Evolutionary conservation across 1,140 invertebrate species (phyloP), one percentile per base, ranked within the genome.

Genomic region (Mycetomoellerius zeteki): DNA sequence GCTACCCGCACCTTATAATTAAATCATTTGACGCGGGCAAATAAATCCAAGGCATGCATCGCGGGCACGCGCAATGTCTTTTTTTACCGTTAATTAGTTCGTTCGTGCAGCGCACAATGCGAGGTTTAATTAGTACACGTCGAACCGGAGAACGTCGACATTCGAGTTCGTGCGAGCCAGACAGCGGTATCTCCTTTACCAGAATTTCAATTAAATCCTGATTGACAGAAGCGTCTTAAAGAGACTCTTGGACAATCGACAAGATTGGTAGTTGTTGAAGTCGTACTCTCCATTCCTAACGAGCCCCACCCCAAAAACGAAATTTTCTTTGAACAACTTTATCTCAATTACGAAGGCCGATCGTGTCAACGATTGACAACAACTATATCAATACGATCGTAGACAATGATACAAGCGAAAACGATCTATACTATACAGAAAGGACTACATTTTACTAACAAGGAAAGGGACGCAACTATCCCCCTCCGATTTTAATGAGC

Each of bases 31-130:
- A 84, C 69, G 80, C 80, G 69, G 14, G 24, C n/a, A 62, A 84
- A 84, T 84, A 84, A 84, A 62, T 84, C 56, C 54, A 27, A 75
- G 80, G 24, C 24, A 21, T 58, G 52, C 72, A 37, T 37, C 12
- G 43, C 12, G 43, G 47, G 78, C 52, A n/a, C 80, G 50, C 62
- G 43, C 67, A 37, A 19, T 5, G 37, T 37, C 80, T 47, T 75
- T 82, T 73, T 73, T 75, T 69, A n/a, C n/a, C 54, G 69, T 84
- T 84, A 84, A 84, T 84, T 84, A 73, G 37, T 84, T 75, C 80
- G 69, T 82, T 60, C 37, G 80, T 84, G 33, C 33, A 21, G 56
- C 33, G 67, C 24, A 69, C 65, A 69, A 69, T 47, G 80, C 67
- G 33, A 69, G 30, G 24, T 33, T 84, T 84, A 84, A 84, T 84